These are phyloP conservation scores for Trematomus loennbergii DNA, from an alignment of 2,113 vertebrate genomes.

Conservation along the genomic window DNA sequence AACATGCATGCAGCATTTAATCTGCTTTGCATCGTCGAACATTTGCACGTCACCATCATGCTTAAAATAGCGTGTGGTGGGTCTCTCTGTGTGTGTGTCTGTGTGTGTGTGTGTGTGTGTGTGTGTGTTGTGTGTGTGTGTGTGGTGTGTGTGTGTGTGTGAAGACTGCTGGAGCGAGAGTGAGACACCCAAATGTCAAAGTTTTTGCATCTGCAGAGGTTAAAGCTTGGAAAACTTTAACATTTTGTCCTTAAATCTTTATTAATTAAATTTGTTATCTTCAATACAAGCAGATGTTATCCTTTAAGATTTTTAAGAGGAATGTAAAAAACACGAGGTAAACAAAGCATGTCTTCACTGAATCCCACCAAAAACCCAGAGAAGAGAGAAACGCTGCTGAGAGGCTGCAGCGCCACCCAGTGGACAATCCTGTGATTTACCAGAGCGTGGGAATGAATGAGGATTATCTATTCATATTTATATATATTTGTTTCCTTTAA, in stretches of 20 bases:
- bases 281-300: no score
- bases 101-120: no score
- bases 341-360: not conserved
- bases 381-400: not conserved
- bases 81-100: no score
- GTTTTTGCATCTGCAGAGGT: no score
- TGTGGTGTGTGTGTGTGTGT: no score
- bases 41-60: constrained; percentile 41
- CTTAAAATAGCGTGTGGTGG: constrained; percentile 27
- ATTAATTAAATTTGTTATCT: no score
- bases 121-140: no score
- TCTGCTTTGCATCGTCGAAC: constrained; percentile 61
- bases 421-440: not conserved
- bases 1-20: constrained; percentile 27
- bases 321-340: not conserved
- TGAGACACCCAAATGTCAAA: no score
- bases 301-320: not conserved
- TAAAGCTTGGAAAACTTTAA: no score
- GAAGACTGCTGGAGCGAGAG: no score
- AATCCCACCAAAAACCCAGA: not conserved
- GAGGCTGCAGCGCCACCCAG: constrained; percentile 54
- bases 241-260: no score
- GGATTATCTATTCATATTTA: no score
- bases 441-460: rapidly evolving
- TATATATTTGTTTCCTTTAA: not conserved